Conservation (phyloP, 2,113 vertebrate genomes). For the Theropithecus gelada region DNA sequence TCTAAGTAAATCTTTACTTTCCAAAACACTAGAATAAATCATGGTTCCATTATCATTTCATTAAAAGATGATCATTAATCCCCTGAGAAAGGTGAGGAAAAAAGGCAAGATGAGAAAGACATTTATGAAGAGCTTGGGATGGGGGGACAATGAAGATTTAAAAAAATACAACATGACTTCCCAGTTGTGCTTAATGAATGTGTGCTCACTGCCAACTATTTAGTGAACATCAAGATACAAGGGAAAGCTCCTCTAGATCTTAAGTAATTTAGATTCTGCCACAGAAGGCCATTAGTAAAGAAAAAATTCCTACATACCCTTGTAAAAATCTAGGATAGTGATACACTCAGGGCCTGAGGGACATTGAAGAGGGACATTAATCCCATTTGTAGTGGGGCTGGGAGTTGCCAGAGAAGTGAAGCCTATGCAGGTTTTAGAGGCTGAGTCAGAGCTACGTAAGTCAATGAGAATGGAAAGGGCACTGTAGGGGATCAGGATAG, state of each 20-base stretch:
- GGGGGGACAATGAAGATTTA: not conserved
- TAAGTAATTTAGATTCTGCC: not conserved
- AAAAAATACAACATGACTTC: not conserved
- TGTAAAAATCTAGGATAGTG: not conserved
- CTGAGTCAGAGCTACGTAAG: not conserved
- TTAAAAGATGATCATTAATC: slow-evolving; percentile 55
- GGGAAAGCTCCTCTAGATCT: not conserved
- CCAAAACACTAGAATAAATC: slow-evolving; percentile 53
- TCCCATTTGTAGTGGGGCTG: not conserved
- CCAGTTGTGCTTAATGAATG: not conserved
- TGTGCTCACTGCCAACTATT: not conserved
- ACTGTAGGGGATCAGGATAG: not conserved
- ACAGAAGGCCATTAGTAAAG: not conserved
- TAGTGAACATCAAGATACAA: not conserved
- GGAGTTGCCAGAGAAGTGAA: not conserved
- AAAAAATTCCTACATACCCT: not conserved
- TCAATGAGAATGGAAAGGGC: not conserved
- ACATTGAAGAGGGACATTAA: not conserved
- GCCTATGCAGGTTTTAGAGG: not conserved
- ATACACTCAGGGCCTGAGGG: not conserved
- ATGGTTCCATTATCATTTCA: slow-evolving; percentile 33
- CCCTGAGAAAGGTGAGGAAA: not conserved
- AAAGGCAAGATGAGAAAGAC: not conserved
- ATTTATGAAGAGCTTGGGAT: not conserved
- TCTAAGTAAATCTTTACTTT: slow-evolving; percentile 56